These are phyloP conservation scores for Tenodera sinensis DNA, from an alignment of 2,888 invertebrate genomes.

Conservation along the genomic window DNA sequence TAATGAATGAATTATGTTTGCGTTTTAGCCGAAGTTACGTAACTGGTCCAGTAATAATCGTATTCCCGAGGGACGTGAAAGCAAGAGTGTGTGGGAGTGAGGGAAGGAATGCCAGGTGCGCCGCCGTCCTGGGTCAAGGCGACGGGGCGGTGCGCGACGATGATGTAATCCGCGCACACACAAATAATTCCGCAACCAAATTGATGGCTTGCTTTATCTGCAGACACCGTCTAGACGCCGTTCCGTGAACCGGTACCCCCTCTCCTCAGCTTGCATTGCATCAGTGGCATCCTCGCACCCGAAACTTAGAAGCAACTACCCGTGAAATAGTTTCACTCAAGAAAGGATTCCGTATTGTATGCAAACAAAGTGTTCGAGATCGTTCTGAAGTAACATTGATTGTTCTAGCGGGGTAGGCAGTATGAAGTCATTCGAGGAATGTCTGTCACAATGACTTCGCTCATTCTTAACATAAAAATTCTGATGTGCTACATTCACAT, in stretches of 20 bases:
- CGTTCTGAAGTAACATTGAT: too few relatives aligned
- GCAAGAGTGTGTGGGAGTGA: not conserved
- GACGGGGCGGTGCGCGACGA: not conserved
- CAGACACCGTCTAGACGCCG: not conserved
- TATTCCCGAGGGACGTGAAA: not conserved
- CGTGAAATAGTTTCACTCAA: not conserved
- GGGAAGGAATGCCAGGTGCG: not conserved
- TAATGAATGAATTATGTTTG: not conserved
- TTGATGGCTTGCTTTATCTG: not conserved
- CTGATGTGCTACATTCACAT: too few relatives aligned
- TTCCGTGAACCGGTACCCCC: not conserved
- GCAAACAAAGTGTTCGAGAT: too few relatives aligned
- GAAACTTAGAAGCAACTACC: not conserved
- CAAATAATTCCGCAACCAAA: not conserved
- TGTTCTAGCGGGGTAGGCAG: too few relatives aligned
- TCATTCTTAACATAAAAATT: too few relatives aligned
- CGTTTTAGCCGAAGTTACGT: not conserved
- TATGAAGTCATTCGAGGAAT: too few relatives aligned
- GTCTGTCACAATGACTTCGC: too few relatives aligned
- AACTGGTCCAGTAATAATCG: not conserved
- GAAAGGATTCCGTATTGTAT: too few relatives aligned
- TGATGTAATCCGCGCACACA: not conserved
- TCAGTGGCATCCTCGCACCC: not conserved
- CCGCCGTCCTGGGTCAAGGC: not conserved
- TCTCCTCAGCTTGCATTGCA: not conserved